Evolutionary conservation across 1,140 invertebrate species (phyloP).

Genomic region (Brachystomella parvula): DNA sequence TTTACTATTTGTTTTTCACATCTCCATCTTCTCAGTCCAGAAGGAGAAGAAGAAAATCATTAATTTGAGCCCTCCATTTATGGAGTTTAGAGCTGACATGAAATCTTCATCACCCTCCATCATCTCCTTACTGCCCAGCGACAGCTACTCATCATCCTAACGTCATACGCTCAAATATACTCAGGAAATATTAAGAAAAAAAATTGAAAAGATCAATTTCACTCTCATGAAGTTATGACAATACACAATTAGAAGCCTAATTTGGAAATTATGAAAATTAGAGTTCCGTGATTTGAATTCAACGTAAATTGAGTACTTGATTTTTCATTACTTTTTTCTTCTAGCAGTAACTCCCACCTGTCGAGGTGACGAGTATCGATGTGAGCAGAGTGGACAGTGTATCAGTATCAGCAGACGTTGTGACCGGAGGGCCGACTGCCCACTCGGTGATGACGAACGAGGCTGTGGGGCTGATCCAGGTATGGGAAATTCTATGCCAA

Average conservation of each 20-base stretch:
- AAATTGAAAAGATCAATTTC: background rate
- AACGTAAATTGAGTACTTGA: background rate
- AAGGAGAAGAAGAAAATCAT: no score
- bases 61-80: constrained; percentile 8
- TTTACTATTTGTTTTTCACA: constrained; percentile 11
- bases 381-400: background rate
- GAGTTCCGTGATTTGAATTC: background rate
- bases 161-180: background rate
- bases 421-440: constrained; percentile 16
- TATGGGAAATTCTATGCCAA: constrained; percentile 2
- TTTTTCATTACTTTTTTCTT: background rate
- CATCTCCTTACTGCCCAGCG: no score
- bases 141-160: no score
- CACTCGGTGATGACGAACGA: constrained; percentile 38
- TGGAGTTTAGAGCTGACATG: background rate
- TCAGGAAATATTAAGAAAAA: background rate
- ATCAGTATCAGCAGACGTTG: background rate
- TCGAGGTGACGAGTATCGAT: background rate
- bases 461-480: constrained; percentile 18
- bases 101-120: background rate
- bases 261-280: background rate
- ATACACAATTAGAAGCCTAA: background rate
- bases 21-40: constrained; percentile 3
- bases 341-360: constrained; percentile 5
- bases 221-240: background rate